A percentile compares a stretch with the other conserved stretches of the same genome.
Conservation (phyloP, 2,888 invertebrate species). For the Disparrhopalites patrizii region DNA sequence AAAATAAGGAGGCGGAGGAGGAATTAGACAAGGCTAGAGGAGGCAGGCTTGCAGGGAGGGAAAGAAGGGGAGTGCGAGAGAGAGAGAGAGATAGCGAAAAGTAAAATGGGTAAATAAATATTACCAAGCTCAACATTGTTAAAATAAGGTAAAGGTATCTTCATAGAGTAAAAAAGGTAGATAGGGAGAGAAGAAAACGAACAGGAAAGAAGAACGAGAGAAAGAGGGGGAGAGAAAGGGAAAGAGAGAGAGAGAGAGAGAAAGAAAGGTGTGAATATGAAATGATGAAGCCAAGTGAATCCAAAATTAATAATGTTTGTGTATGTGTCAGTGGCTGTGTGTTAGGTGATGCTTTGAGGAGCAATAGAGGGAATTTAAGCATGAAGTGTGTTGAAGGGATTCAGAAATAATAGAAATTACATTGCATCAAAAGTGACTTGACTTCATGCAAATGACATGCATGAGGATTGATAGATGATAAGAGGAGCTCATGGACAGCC, state of each 20-base stretch:
- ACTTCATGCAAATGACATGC: slow-evolving; percentile 22
- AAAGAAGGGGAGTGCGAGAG: too few species aligned
- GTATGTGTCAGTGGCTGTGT: not conserved
- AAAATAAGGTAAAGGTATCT: too few species aligned
- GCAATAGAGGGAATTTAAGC: slow-evolving; percentile 3
- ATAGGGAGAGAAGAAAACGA: too few species aligned
- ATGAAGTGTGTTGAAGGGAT: slow-evolving; percentile 22
- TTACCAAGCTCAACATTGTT: too few species aligned
- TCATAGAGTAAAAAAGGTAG: too few species aligned
- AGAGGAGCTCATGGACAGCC: slow-evolving; percentile 8
- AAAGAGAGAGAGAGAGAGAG: not conserved
- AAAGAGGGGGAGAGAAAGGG: not conserved
- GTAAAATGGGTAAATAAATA: too few species aligned
- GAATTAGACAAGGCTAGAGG: too few species aligned
- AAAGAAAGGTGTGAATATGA: slow-evolving; percentile 1
- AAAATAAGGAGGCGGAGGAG: too few species aligned
- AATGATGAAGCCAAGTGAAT: slow-evolving; percentile 14
- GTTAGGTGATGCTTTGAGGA: not conserved
- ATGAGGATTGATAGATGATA: slow-evolving; percentile 26
- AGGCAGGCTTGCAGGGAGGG: too few species aligned
- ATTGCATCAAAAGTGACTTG: slow-evolving; percentile 13
- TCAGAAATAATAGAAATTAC: slow-evolving; percentile 17
- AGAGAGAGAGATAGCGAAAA: too few species aligned
- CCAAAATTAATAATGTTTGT: slow-evolving; percentile 13
- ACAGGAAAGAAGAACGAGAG: not conserved